phyloP scores from a whole-genome alignment of 2,888 invertebrate species.

The Callyntrura sp. region DNA sequence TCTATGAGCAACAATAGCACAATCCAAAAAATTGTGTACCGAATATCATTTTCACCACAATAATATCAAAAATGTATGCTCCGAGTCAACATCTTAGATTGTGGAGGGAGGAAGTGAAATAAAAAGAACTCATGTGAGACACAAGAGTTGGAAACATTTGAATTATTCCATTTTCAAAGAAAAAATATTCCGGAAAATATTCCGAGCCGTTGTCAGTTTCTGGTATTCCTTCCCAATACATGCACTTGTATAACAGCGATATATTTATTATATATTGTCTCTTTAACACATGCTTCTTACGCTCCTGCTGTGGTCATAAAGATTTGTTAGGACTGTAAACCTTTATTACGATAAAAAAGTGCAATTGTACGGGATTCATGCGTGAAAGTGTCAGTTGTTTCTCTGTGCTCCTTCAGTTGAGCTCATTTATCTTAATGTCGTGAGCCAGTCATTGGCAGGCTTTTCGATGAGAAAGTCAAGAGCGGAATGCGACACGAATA shows the following conservation, averaged over 20 bases:
- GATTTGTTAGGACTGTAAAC: not conserved
- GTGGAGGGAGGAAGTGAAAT: conserved; percentile 22
- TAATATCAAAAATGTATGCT: conserved; percentile 44
- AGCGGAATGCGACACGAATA: not conserved
- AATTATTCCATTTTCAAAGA: conserved; percentile 28
- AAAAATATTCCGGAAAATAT: not conserved
- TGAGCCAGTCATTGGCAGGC: conserved; percentile 69
- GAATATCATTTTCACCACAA: conserved; percentile 19
- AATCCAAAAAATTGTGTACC: conserved; percentile 33
- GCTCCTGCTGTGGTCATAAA: not conserved
- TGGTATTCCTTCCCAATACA: not conserved
- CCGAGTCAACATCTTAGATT: not conserved
- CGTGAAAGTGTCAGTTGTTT: conserved; percentile 53
- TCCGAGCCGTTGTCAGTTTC: not conserved
- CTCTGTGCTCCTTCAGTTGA: conserved; percentile 46
- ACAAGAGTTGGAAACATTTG: conserved; percentile 38
- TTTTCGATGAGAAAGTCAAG: conserved; percentile 51
- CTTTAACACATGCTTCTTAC: not conserved
- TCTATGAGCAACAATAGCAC: conserved; percentile 40
- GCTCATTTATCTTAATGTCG: conserved; percentile 72
- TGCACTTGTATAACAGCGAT: not conserved
- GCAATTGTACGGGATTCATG: not conserved
- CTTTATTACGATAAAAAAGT: conserved; percentile 4
- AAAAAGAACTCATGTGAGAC: conserved; percentile 28
- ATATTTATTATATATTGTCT: not conserved